These are phyloP conservation scores for Tachypleus tridentatus DNA, from an alignment of 1,140 invertebrate species.

Conservation along the genomic window DNA sequence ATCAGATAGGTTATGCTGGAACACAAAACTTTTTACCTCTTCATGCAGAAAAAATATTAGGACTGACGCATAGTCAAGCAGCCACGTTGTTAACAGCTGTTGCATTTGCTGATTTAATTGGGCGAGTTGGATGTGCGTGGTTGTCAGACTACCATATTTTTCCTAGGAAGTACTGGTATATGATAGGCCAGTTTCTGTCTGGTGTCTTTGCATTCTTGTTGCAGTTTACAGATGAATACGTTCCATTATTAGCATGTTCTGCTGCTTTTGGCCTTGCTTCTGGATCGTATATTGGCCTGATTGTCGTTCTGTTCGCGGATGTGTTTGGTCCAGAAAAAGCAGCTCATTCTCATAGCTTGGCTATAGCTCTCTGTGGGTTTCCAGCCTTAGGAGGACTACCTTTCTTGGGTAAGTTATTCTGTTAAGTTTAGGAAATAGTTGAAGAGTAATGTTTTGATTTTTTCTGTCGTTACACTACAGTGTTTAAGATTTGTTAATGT, in stretches of 20 bases:
- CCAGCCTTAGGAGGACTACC: constrained; percentile 16
- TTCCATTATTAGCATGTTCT: constrained; percentile 12
- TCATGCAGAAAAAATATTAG: constrained; percentile 16
- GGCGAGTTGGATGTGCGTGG: constrained; percentile 21
- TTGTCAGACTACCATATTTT: constrained; percentile 20
- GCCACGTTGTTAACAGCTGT: constrained; percentile 19
- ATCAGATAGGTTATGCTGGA: constrained; percentile 17
- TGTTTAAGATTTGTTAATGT: too few species aligned
- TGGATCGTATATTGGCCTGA: constrained; percentile 22
- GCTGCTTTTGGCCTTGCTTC: constrained; percentile 20
- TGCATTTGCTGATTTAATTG: constrained; percentile 21
- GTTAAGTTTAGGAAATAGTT: too few species aligned
- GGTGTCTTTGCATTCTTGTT: constrained; percentile 18
- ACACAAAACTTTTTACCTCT: constrained; percentile 21
- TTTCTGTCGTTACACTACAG: too few species aligned
- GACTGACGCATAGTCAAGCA: constrained; percentile 15
- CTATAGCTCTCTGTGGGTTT: constrained; percentile 12
- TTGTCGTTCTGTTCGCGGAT: constrained; percentile 22
- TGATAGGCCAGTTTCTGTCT: constrained; percentile 20
- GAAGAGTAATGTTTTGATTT: too few species aligned
- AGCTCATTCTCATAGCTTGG: constrained; percentile 17
- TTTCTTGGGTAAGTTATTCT: constrained; percentile 14
- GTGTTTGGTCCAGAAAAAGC: constrained; percentile 17
- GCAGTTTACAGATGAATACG: constrained; percentile 17
- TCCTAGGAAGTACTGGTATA: constrained; percentile 22